Conservation (phyloP, 2,797 vertebrate species). For the Trematomus bernacchii region DNA sequence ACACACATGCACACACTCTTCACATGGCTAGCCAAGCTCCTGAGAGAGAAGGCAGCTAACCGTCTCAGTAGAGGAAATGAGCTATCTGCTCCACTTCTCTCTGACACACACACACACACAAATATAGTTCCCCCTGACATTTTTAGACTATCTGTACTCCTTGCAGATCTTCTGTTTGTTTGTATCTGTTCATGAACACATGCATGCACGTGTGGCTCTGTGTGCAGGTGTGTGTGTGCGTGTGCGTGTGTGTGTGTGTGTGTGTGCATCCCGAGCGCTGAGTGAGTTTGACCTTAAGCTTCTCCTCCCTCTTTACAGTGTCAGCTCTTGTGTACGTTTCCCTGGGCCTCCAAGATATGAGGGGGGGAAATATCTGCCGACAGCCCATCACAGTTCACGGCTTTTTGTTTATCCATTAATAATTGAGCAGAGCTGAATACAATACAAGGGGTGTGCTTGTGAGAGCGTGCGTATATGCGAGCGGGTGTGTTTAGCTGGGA, state of each 20-base stretch:
- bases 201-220: slow-evolving; percentile 25
- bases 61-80: slow-evolving; percentile 77
- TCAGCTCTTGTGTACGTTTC: slow-evolving; percentile 72
- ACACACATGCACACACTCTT: slow-evolving; percentile 33
- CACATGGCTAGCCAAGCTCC: slow-evolving; percentile 66
- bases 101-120: slow-evolving; percentile 22
- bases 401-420: slow-evolving; percentile 87
- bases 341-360: slow-evolving; percentile 74
- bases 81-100: slow-evolving; percentile 77
- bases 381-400: slow-evolving; percentile 80
- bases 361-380: slow-evolving; percentile 78
- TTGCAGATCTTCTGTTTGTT: slow-evolving; percentile 62
- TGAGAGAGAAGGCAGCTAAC: slow-evolving; percentile 72
- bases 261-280: slow-evolving; percentile 39
- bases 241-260: slow-evolving; percentile 21
- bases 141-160: slow-evolving; percentile 53
- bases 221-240: slow-evolving; percentile 1
- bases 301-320: slow-evolving; percentile 79
- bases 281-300: slow-evolving; percentile 84
- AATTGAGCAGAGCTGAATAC: slow-evolving; percentile 84
- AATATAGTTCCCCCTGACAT: slow-evolving; percentile 45
- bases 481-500: slow-evolving; percentile 25
- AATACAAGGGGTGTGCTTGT: slow-evolving; percentile 62
- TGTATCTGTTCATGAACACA: slow-evolving; percentile 52
- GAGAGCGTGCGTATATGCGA: slow-evolving; percentile 21